phyloP scores from a whole-genome alignment of 2,888 invertebrate genomes.

The Drosophila ustulata region DNA sequence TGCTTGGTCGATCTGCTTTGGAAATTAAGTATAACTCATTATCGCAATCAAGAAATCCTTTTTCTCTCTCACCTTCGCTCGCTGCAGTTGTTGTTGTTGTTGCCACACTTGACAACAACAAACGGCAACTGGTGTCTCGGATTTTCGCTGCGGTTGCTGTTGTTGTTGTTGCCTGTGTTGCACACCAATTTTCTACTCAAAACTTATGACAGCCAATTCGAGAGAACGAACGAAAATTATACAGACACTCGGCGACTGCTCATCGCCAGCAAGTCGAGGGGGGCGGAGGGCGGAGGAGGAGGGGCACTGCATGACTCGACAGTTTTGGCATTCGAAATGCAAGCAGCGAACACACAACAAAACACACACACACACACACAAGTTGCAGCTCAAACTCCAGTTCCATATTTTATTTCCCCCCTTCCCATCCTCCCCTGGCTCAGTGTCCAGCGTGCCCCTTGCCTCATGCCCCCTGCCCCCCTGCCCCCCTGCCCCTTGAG shows the following conservation, averaged over 20 bases:
- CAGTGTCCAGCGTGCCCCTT: neutral
- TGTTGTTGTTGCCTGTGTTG: constrained; percentile 68
- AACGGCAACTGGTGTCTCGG: constrained; percentile 30
- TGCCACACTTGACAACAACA: constrained; percentile 63
- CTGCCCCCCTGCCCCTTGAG: constrained; percentile 5
- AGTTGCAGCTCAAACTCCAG: constrained; percentile 50
- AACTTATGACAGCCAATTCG: constrained; percentile 82
- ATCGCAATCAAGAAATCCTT: constrained; percentile 81
- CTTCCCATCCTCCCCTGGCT: neutral
- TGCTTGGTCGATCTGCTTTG: constrained; percentile 44
- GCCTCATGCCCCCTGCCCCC: constrained; percentile 8
- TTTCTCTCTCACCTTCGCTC: constrained; percentile 7
- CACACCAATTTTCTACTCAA: constrained; percentile 82
- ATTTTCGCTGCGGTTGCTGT: constrained; percentile 22
- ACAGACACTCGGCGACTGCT: constrained; percentile 68
- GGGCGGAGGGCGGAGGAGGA: neutral
- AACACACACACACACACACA: constrained; percentile 10
- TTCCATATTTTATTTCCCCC: constrained; percentile 41
- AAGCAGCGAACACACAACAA: constrained; percentile 13
- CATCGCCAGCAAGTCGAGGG: constrained; percentile 19
- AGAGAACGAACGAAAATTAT: constrained; percentile 81
- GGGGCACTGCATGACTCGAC: constrained; percentile 51
- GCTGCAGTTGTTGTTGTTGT: constrained; percentile 9
- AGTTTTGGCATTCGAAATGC: constrained; percentile 36
- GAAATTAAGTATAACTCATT: constrained; percentile 78